Evolutionary conservation across 2,797 vertebrate species (phyloP).

Genomic region (Cirrhinus mrigala): DNA sequence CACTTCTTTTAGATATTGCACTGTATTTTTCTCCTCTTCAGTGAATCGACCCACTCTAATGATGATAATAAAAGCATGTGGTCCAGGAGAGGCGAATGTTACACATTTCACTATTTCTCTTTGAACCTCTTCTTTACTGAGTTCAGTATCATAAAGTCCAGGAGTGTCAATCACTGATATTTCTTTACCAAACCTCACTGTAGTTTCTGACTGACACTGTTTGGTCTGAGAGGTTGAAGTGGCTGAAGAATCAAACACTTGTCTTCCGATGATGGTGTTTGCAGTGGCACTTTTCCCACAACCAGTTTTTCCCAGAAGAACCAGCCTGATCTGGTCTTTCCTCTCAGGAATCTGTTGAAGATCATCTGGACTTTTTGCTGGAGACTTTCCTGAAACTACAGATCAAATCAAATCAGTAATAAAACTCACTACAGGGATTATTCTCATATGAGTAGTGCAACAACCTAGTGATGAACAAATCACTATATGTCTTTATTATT

Average conservation of each 20-base stretch:
- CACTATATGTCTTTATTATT: no score
- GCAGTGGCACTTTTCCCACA: constrained; percentile 32
- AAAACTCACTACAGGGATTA: neutral
- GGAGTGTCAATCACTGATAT: constrained; percentile 38
- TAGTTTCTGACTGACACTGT: neutral
- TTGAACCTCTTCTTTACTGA: neutral
- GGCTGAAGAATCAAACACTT: neutral
- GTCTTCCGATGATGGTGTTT: constrained; percentile 45
- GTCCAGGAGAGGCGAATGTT: constrained; percentile 17
- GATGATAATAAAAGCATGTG: constrained; percentile 28
- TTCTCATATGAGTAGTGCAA: neutral
- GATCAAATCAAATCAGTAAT: neutral
- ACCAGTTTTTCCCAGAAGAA: constrained; percentile 44
- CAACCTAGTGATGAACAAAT: neutral
- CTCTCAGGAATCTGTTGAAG: neutral
- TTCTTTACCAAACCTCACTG: neutral
- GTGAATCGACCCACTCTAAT: constrained; percentile 27
- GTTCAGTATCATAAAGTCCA: constrained; percentile 28
- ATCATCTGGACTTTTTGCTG: neutral
- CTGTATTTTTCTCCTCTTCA: neutral
- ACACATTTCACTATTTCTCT: constrained; percentile 32
- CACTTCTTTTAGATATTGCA: neutral
- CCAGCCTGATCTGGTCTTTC: constrained; percentile 21
- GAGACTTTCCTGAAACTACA: neutral
- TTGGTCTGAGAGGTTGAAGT: constrained; percentile 28